Evolutionary conservation across 2,888 invertebrate species (phyloP).

Genomic region (Arenicola marina): DNA sequence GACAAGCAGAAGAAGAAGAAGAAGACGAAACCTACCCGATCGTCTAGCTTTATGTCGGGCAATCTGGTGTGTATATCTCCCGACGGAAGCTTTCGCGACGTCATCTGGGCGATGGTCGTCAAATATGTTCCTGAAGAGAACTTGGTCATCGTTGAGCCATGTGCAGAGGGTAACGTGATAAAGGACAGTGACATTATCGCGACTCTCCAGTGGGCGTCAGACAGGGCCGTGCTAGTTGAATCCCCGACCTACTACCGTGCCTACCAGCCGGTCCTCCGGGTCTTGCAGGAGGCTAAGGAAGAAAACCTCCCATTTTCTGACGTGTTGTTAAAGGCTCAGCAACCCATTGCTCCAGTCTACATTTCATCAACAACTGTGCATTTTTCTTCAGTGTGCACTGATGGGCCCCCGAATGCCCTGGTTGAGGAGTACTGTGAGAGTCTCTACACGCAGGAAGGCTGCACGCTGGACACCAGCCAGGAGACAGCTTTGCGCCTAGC

Average conservation of each 20-base stretch:
- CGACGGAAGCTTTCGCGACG: slow-evolving; percentile 20
- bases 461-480: slow-evolving; percentile 72
- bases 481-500: slow-evolving; percentile 71
- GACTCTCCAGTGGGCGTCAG: background rate
- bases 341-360: too few relatives aligned
- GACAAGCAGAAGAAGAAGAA: too few relatives aligned
- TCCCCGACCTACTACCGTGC: slow-evolving; percentile 79
- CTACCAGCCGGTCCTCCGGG: slow-evolving; percentile 73
- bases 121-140: slow-evolving; percentile 10
- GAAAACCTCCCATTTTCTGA: slow-evolving; percentile 71
- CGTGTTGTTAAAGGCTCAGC: slow-evolving; percentile 69
- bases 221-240: slow-evolving; percentile 68
- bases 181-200: slow-evolving; percentile 9
- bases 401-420: background rate
- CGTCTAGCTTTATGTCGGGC: slow-evolving; percentile 25
- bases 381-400: too few relatives aligned
- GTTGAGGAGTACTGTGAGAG: too few relatives aligned
- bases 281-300: slow-evolving; percentile 67
- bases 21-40: slow-evolving; percentile 19
- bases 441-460: background rate
- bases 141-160: slow-evolving; percentile 22
- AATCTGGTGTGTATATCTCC: slow-evolving; percentile 27
- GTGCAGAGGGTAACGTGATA: slow-evolving; percentile 13
- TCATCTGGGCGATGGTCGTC: slow-evolving; percentile 30
- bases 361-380: too few relatives aligned